phyloP scores from a whole-genome alignment of 2,113 vertebrate genomes.

The Platichthys stellatus region DNA sequence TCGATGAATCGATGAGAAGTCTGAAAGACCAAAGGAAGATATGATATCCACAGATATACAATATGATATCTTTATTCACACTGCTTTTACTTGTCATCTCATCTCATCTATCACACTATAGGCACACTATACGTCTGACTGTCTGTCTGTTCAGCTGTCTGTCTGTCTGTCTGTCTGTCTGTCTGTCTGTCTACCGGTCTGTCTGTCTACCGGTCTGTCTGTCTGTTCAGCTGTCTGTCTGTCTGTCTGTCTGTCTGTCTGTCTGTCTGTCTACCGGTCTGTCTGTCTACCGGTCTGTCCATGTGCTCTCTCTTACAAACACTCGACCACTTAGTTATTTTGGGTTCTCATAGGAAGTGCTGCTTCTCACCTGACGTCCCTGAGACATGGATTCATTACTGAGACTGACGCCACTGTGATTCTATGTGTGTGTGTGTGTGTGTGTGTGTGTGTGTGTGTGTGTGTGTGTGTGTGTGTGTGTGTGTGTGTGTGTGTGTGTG shows the following conservation, averaged over 20 bases:
- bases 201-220: neutral
- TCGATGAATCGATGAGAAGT: slow-evolving; percentile 47
- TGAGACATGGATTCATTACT: slow-evolving; percentile 76
- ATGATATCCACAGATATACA: neutral
- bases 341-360: slow-evolving; percentile 70
- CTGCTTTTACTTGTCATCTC: slow-evolving; percentile 14
- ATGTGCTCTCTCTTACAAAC: slow-evolving; percentile 36
- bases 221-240: neutral
- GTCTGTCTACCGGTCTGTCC: neutral
- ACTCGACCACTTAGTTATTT: slow-evolving; percentile 65
- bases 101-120: slow-evolving; percentile 29
- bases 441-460: slow-evolving; percentile 38
- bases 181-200: neutral
- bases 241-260: neutral
- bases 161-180: neutral
- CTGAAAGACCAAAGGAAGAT: slow-evolving; percentile 10
- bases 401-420: slow-evolving; percentile 80
- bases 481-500: slow-evolving; percentile 38
- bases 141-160: neutral
- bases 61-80: neutral
- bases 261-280: neutral
- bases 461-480: slow-evolving; percentile 43
- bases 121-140: neutral
- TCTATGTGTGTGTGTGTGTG: slow-evolving; percentile 42
- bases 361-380: slow-evolving; percentile 74